Evolutionary conservation across 1,140 invertebrate genomes (phyloP).

Genomic region (Drosophila eugracilis): DNA sequence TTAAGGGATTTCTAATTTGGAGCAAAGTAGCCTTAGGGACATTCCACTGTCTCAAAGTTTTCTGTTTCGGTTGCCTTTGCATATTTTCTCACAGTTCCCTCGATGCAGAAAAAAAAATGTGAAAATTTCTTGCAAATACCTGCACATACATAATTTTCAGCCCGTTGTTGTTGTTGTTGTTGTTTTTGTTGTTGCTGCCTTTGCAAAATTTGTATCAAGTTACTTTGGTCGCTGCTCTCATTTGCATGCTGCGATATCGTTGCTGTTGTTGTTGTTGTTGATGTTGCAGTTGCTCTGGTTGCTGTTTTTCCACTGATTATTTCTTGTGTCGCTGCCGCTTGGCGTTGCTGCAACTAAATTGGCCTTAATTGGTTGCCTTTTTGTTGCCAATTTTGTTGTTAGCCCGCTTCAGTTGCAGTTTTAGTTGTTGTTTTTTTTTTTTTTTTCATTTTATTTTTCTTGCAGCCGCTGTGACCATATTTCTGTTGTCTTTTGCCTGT

Average conservation of each 20-base stretch:
- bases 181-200: too few species aligned
- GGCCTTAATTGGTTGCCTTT: conserved; percentile 80
- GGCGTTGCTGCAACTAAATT: conserved; percentile 79
- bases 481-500: conserved; percentile 48
- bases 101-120: conserved; percentile 35
- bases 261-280: conserved; percentile 41
- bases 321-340: conserved; percentile 71
- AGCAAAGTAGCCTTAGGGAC: not conserved
- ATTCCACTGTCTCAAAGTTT: conserved; percentile 25
- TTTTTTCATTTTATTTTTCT: too few species aligned
- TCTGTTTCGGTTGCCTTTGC: conserved; percentile 43
- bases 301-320: conserved; percentile 70
- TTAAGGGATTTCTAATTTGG: not conserved
- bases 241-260: conserved; percentile 65
- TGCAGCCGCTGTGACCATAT: conserved; percentile 51
- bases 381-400: conserved; percentile 59
- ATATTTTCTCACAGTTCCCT: conserved; percentile 56
- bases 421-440: conserved; percentile 2
- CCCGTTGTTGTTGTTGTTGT: conserved; percentile 8
- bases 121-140: conserved; percentile 49
- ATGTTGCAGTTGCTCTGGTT: conserved; percentile 54
- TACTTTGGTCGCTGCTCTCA: conserved; percentile 77
- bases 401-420: conserved; percentile 54
- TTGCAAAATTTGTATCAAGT: conserved; percentile 67
- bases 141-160: conserved; percentile 40